Base-by-base conservation (phyloP, 2,888 invertebrate species). In the Lasioglossum morio region DNA sequence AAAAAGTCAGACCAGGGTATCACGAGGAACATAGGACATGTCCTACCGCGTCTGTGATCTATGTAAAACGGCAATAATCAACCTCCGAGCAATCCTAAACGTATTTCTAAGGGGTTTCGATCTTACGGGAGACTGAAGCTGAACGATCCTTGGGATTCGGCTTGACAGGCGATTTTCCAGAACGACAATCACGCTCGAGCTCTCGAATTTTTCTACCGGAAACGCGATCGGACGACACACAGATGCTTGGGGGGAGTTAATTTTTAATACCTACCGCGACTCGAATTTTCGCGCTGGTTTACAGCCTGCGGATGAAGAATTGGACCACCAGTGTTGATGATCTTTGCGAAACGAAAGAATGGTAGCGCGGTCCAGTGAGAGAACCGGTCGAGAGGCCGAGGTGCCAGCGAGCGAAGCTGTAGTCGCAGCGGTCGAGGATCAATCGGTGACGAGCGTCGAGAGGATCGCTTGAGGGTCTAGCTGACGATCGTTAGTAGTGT, bases 151-250 rank as follows among this genome's bases (percentile, higher is more conserved):
- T 2, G 30, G 16, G 63, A 63, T 63, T 60, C 7, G 7, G 16
- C 30, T 14, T 30, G 66, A 66, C 34, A 30, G n/a, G 27, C 27
- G 72, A 23, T n/a, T 27, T 37, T 37, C 69, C 48, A 77, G 82
- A 57, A 85, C 82, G 85, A 23, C 73, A 53, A 73, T 73, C 75
- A 16, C 66, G 77, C 72, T 40, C 60, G 4, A 16, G 53, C 53
- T 79, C 84, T 82, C 43, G 84, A 77, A 81, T 73, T 86, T 75
- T 43, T 78, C 85, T n/a, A 53, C 79, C 90, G 88, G 88, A 89
- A 86, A 87, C 88, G 79, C 88, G 79, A 88, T 90, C 86, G 90
- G 90, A 87, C 89, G 91, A 53, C 10, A 8, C 3, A 10, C 23
- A 3, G 60, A 30, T 60, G 16, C 60, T 27, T 14, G 34, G 48